Base-by-base conservation (phyloP, 1,140 invertebrate genomes). In the Plodia interpunctella region DNA sequence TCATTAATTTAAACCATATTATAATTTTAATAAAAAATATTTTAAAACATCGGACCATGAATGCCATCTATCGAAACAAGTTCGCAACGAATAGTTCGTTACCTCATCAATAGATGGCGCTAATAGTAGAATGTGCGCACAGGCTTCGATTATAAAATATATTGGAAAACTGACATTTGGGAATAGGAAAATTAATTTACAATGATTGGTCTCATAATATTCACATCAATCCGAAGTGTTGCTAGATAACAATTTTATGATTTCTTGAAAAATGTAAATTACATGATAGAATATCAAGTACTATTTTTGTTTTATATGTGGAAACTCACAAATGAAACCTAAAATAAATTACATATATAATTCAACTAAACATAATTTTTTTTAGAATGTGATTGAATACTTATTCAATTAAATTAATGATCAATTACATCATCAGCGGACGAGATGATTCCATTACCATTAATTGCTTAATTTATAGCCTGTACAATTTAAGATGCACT, bases 341-440 rank as follows among this genome's bases (percentile, higher is more conserved):
- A 28, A 28, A 9, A 5, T 28, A 5, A 28, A 9, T 3, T 28
- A 28, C 28, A 5, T 9, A 28, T 5, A 5, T 8, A 38, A 38
- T 11, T 8, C 5, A 38, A 38, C 5, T 8, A 38, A 38, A 38
- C 2, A 11, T 2, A 32, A 32, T 32, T 32, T 5, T 5, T 32
- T 32, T 44, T 15, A 44, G 15, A 15, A 15, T 13, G 11, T 10
- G 2, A 44, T 15, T 17, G 38, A 44, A n/a, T 15, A 17, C 13
- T 44, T 44, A 44, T 15, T 44, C n/a, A 44, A 44, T 44, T 44
- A 44, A 44, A 44, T 44, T 44, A 44, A 44, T 44, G 38, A 44
- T 13, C 38, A 44, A 44, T 44, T 15, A 44, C n/a, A 44, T 44
- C 38, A 44, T 44, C 38, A 44, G 15, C 38, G 13, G 15, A 2